Evolutionary conservation across 2,888 invertebrate species (phyloP), one percentile per base, ranked within the genome.

Genomic region (Therioaphis trifolii): DNA sequence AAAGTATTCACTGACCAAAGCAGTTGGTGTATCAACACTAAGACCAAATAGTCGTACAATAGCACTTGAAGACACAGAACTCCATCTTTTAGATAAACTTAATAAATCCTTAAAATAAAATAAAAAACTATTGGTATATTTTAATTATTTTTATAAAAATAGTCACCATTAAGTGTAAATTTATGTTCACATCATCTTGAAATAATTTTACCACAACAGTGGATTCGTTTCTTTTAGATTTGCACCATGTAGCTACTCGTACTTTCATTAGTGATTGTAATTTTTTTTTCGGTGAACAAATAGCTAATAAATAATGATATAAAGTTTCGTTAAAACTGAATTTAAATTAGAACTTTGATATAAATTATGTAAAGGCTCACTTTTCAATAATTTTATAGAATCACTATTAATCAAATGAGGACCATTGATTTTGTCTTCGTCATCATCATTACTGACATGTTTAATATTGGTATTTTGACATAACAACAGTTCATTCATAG

Each of bases 1-100:
- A 68, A 96, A 90, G 88, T 94, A 93, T 88, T 97, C 96, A 86
- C 95, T 90, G 27, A 96, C 92, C 90, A 96, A 92, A 0, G 96
- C 93, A 43, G 95, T 92, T 4, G 95, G 94, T 85, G 93, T 93
- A 85, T 92, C 92, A 58, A 95, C 89, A 0, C 95, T 94, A 52
- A 95, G 90, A 0, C 95, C 96, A 87, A 93, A 94, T 80, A 96
- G 88, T 85, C 94, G 92, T 0, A 96, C 93, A 87, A 96, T 91
- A 5, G 94, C 92, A 82, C 92, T 92, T 1, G 94, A 94, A 87
- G 93, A 92, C 86, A 96, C 91, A 87, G 93, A 92, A 68, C 93
- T 93, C 94, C 95, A 96, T 86, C 92, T 92, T 61, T 94, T 93
- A 0, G 94, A 93, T 86, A 95, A 89, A 86, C 93, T 92, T 85